A percentile compares a stretch with the other conserved stretches of the same genome.
Evolutionary conservation across 2,888 invertebrate species (phyloP).

Genomic region (Hypsopygia costalis): DNA sequence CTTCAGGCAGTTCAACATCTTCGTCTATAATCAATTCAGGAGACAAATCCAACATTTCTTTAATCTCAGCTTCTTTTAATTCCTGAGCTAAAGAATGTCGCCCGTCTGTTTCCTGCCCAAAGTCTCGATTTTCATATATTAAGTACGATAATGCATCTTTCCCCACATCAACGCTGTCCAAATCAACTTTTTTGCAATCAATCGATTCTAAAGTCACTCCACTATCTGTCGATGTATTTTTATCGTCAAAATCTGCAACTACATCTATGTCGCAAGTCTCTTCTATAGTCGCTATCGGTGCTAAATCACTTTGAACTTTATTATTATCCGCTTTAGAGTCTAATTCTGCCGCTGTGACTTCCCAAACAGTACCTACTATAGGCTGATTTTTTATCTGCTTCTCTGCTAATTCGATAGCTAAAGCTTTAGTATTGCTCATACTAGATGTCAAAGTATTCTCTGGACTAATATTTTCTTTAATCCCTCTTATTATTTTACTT

Average conservation of each 20-base stretch:
- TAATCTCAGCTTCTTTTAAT: slow-evolving; percentile 58
- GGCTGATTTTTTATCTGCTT: slow-evolving; percentile 45
- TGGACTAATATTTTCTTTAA: slow-evolving; percentile 83
- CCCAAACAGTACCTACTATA: slow-evolving; percentile 39
- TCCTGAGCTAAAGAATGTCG: slow-evolving; percentile 57
- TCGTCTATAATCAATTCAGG: slow-evolving; percentile 67
- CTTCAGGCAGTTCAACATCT: slow-evolving; percentile 45
- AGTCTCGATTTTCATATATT: slow-evolving; percentile 53
- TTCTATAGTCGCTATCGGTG: slow-evolving; percentile 68
- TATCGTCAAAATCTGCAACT: slow-evolving; percentile 44
- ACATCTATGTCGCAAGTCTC: slow-evolving; percentile 57
- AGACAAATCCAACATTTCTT: slow-evolving; percentile 60
- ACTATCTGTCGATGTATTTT: slow-evolving; percentile 24
- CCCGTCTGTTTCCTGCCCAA: slow-evolving; percentile 20
- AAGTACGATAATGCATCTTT: slow-evolving; percentile 68
- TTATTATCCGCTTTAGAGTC: slow-evolving; percentile 37
- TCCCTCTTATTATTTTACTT: slow-evolving; percentile 77
- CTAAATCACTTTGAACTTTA: slow-evolving; percentile 46
- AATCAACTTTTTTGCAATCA: slow-evolving; percentile 19
- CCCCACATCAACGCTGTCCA: slow-evolving; percentile 55
- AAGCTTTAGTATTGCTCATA: slow-evolving; percentile 58
- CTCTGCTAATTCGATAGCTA: slow-evolving; percentile 55
- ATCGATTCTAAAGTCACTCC: slow-evolving; percentile 25
- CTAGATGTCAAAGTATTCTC: slow-evolving; percentile 78
- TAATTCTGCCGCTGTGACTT: slow-evolving; percentile 23